These are phyloP conservation scores for Uria lomvia DNA, from an alignment of 2,113 vertebrate species.

Conservation along the genomic window DNA sequence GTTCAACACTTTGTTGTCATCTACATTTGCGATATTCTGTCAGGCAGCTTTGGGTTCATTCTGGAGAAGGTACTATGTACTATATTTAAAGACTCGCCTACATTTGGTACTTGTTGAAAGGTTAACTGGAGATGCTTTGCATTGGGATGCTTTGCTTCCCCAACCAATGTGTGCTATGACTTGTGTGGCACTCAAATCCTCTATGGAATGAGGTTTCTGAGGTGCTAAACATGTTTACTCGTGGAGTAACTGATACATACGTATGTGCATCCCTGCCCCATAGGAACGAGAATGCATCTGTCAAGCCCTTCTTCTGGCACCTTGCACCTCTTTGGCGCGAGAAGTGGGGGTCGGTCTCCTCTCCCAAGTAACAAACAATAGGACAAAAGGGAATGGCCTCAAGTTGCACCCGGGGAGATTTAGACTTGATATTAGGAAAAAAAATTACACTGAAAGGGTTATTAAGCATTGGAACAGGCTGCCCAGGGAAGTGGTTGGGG, in stretches of 20 bases:
- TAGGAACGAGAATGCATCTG: neutral
- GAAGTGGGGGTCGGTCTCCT: no score
- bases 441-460: no score
- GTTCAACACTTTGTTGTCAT: neutral
- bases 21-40: neutral
- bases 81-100: neutral
- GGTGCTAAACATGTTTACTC: neutral
- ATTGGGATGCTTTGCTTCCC: neutral
- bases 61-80: neutral
- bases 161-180: neutral
- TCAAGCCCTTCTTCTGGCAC: neutral
- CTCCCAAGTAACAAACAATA: no score
- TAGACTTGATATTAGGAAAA: no score
- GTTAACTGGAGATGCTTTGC: neutral
- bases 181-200: accelerated
- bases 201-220: neutral
- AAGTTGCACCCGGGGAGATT: no score
- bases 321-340: no score
- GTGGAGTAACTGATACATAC: neutral
- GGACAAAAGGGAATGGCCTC: no score
- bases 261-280: neutral
- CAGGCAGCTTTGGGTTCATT: neutral
- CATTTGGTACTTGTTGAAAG: neutral
- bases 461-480: no score
- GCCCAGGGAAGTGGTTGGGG: no score